These are phyloP conservation scores for Cyclargus thomasi DNA, from an alignment of 1,140 invertebrate genomes.

Conservation along the genomic window DNA sequence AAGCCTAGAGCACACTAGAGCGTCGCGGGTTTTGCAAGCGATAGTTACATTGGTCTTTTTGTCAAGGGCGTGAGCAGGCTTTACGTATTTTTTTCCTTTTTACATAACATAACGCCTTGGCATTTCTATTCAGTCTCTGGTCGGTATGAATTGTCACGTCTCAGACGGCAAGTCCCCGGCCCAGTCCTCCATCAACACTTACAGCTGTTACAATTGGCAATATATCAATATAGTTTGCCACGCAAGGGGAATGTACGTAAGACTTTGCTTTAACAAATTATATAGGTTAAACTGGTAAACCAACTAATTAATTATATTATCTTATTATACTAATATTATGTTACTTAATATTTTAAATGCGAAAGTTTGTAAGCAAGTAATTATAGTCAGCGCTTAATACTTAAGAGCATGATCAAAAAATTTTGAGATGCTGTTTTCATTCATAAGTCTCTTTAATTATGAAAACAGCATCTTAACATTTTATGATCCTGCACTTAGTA, in stretches of 20 bases:
- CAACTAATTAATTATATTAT: not conserved
- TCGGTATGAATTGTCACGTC: conserved; percentile 11
- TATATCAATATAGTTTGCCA: conserved; percentile 24
- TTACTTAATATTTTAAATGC: too few relatives aligned
- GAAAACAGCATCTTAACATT: too few relatives aligned
- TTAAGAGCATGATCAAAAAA: too few relatives aligned
- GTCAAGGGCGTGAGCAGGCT: not conserved
- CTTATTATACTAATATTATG: too few relatives aligned
- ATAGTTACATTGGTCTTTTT: too few relatives aligned
- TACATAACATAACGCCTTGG: conserved; percentile 6
- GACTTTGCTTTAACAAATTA: conserved; percentile 9
- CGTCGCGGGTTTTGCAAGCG: too few relatives aligned
- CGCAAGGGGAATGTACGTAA: conserved; percentile 16
- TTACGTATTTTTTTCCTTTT: not conserved
- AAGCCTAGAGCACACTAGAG: not conserved
- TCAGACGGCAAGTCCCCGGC: conserved; percentile 10
- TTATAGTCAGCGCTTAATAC: too few relatives aligned
- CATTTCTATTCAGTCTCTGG: conserved; percentile 2
- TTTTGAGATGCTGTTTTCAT: too few relatives aligned
- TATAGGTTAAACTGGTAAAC: not conserved
- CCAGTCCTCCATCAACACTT: conserved; percentile 22
- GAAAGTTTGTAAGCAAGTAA: too few relatives aligned
- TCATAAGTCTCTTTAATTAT: too few relatives aligned
- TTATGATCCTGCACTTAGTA: too few relatives aligned
- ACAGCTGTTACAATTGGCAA: conserved; percentile 28